Base-by-base conservation (phyloP, 2,888 invertebrate species). In the Rhamnusium bicolor region DNA sequence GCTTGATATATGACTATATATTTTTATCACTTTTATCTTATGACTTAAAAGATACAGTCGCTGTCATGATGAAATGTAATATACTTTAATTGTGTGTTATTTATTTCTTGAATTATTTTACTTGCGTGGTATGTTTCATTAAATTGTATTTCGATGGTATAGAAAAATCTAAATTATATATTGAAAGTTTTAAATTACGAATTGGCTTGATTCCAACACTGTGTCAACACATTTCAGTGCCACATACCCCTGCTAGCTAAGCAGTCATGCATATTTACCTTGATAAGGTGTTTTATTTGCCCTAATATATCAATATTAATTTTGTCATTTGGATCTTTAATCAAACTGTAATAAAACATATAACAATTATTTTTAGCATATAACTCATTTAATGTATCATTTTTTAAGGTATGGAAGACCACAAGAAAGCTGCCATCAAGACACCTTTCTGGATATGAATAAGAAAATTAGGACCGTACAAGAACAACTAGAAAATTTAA, bases 401-500 rank as follows among this genome's bases (percentile, higher is more conserved):
- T 70, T 49, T 71, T 76, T 7, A 85, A 92, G 92, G 62, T 92
- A 92, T 74, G 90, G 89, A 49, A 89, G 90, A 83, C 88, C 89
- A 81, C 89, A 90, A 70, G 89, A 88, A 58, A 87, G 87, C 3
- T 77, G 79, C 69, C 74, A 88, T 87, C 84, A 91, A 90, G 84
- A 84, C 46, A 77, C 79, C 78, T 90, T 95, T 78, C 94, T 95
- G 85, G 92, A 94, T 24, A 91, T 96, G 77, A 90, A 95, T 79
- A 92, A 93, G 73, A 96, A 97, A 88, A 87, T 98, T 79, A 92
- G 94, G 80, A 94, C 94, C 81, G 91, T 95, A 79, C 92, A 95
- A 80, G 96, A 96, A 84, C 95, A 95, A 85, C 92, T 93, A 82
- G 95, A 95, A 79, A 91, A 94, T 82, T 89, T 97, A 66, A 92